Evolutionary conservation across 2,113 vertebrate species (phyloP), one percentile per base, ranked within the genome.

Genomic region (Penelope pileata): DNA sequence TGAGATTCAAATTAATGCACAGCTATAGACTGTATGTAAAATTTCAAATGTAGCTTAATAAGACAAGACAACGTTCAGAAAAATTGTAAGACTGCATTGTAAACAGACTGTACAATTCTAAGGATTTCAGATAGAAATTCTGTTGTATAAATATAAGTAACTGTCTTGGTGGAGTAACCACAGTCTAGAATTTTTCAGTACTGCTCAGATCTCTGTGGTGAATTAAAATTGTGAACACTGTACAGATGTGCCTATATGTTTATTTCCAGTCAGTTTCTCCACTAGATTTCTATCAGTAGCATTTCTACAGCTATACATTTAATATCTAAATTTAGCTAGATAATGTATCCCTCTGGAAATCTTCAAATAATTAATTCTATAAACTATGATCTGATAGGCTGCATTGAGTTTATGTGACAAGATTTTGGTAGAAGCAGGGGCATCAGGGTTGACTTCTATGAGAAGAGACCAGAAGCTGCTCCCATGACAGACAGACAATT

Each of bases 121-220:
- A 79, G 70, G 1, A 1, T 59, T 30, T 0, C 1, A 1, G 32
- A 62, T 30, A 77, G 8, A 30, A 1, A 1, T 30, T 51, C 11
- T 53, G n/a, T 56, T 7, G 81, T 69, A 12, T 38, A 27, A 83
- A 13, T 40, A 16, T 32, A 86, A 66, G 29, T 59, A 30, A 36
- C 38, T 70, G 21, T 9, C n/a, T 62, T 59, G 6, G 27, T 40
- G 34, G 15, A 72, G 4, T 14, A 76, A 40, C 4, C 6, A 48
- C 3, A 81, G 17, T 7, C n/a, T 69, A 56, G 27, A 62, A 62
- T 34, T 60, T 81, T 88, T 62, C 45, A 38, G 1, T 24, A 56
- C 27, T 5, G 56, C 8, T 67, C 40, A 40, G 12, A 40, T 21
- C 23, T 80, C 64, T 50, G 14, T 50, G 11, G 17, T 23, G 12